Conservation (phyloP, 2,888 invertebrate genomes). For the Mythimna albipuncta region DNA sequence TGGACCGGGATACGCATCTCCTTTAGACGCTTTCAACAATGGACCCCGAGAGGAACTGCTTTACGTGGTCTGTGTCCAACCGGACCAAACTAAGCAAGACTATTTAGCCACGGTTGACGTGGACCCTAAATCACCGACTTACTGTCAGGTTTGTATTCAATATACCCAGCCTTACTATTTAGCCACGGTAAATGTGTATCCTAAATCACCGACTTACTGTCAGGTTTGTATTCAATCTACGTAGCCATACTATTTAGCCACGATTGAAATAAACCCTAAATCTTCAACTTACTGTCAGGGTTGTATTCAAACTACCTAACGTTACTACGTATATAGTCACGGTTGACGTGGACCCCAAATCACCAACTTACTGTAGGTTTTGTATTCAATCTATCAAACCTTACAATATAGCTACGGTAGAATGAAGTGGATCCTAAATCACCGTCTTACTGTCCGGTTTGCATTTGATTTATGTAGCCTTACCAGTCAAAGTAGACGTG, state of each 20-base stretch:
- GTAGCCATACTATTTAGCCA: constrained; percentile 92
- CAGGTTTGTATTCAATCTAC: constrained; percentile 87
- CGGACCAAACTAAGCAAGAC: constrained; percentile 94
- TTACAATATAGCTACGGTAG: too few relatives aligned
- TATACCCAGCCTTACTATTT: constrained; percentile 91
- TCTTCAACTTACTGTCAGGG: too few relatives aligned
- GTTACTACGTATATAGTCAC: constrained; percentile 85
- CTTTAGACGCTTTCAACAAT: constrained; percentile 94
- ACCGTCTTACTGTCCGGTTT: too few relatives aligned
- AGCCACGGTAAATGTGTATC: constrained; percentile 97
- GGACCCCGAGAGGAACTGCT: constrained; percentile 96
- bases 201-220: constrained; percentile 95
- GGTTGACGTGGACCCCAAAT: constrained; percentile 97
- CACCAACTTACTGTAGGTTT: constrained; percentile 95
- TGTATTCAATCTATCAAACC: neutral
- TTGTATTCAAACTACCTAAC: neutral
- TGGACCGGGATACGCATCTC: constrained; percentile 94
- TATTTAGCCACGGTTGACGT: constrained; percentile 98
- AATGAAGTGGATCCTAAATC: too few relatives aligned
- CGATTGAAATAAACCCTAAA: too few relatives aligned
- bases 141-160: constrained; percentile 92
- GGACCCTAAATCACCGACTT: constrained; percentile 96
- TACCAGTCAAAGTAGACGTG: too few relatives aligned
- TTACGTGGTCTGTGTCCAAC: constrained; percentile 97
- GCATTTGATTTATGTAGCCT: too few relatives aligned